A percentile compares a stretch with the other conserved stretches of the same genome.
Conservation (phyloP, 2,888 invertebrate genomes). For the Tenthredo scrophulariae region DNA sequence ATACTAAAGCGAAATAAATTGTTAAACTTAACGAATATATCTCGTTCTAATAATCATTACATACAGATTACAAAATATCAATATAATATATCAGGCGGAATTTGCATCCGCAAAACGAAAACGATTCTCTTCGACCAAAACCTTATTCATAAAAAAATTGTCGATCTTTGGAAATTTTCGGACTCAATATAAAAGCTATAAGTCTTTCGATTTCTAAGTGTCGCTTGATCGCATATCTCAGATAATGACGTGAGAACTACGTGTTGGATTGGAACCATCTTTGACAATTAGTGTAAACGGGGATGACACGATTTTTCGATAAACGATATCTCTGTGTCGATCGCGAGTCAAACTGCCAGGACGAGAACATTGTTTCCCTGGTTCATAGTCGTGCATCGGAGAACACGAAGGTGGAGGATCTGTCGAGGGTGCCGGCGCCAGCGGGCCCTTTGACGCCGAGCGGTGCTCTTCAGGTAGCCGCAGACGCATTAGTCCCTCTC, state of each 20-base stretch:
- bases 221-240: constrained; percentile 12
- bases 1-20: constrained; percentile 51
- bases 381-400: constrained; percentile 54
- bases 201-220: background rate
- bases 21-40: constrained; percentile 9
- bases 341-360: background rate
- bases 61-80: background rate
- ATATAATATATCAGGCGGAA: background rate
- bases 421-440: constrained; percentile 73
- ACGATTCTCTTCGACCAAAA: too few species aligned
- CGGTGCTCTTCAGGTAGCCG: constrained; percentile 77
- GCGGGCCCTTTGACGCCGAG: constrained; percentile 75
- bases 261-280: constrained; percentile 1
- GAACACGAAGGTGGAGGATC: constrained; percentile 12
- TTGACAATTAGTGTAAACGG: background rate
- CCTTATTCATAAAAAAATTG: too few species aligned
- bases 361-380: constrained; percentile 56
- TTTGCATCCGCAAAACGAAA: background rate
- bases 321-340: background rate
- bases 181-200: background rate
- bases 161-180: background rate
- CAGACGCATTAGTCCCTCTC: constrained; percentile 78
- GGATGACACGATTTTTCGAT: constrained; percentile 26
- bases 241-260: background rate
- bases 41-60: background rate